A percentile compares a stretch with the other conserved stretches of the same genome.
Evolutionary conservation across 2,888 invertebrate genomes (phyloP).

Genomic region (Agrotis clavis): DNA sequence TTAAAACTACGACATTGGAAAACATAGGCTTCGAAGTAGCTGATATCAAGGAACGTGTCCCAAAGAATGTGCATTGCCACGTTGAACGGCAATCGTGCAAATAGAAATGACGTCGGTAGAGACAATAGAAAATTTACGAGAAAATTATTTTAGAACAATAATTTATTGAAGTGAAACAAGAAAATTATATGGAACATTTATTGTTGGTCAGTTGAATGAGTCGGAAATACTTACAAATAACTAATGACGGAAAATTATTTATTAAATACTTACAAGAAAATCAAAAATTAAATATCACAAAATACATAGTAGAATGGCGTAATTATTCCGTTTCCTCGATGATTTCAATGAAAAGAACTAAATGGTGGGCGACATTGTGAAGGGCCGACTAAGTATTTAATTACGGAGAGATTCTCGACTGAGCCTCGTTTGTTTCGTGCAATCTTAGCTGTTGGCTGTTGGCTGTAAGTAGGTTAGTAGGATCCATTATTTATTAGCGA

Average conservation of each 20-base stretch:
- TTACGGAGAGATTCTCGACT: slow-evolving; percentile 77
- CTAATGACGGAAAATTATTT: slow-evolving; percentile 8
- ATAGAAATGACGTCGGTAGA: not conserved
- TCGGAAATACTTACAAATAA: slow-evolving; percentile 4
- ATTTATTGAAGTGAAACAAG: slow-evolving; percentile 5
- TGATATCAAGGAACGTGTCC: not conserved
- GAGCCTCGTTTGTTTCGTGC: slow-evolving; percentile 71
- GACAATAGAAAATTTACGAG: not conserved
- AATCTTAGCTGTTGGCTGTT: slow-evolving; percentile 55
- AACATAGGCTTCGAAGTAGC: too few species aligned
- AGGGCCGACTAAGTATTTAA: slow-evolving; percentile 81
- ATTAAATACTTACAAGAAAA: slow-evolving; percentile 7
- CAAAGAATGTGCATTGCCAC: not conserved
- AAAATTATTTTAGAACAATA: not conserved
- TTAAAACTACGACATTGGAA: too few species aligned
- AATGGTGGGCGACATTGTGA: slow-evolving; percentile 72
- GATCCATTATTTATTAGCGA: slow-evolving; percentile 57
- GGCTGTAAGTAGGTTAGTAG: slow-evolving; percentile 57
- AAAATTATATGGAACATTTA: not conserved
- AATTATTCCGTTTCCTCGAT: slow-evolving; percentile 71
- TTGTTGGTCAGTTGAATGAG: slow-evolving; percentile 16
- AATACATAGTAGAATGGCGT: slow-evolving; percentile 51
- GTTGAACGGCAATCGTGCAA: not conserved
- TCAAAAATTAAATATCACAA: slow-evolving; percentile 27
- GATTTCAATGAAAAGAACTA: slow-evolving; percentile 70